Evolutionary conservation across 2,113 vertebrate genomes (phyloP).

Genomic region (Syrmaticus mikado): DNA sequence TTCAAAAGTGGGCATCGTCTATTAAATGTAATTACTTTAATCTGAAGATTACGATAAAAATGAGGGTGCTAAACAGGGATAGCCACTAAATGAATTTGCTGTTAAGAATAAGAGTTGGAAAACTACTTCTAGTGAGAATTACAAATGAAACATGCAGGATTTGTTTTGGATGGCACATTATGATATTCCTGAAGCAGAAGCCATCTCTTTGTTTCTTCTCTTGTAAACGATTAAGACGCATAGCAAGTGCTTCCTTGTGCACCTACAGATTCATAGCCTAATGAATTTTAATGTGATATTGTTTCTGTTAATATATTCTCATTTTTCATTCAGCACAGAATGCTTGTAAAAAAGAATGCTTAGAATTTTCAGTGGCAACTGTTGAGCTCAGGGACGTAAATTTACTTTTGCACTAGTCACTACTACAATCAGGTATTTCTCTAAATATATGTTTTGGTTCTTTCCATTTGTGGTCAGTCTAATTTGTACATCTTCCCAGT

Average conservation of each 20-base stretch:
- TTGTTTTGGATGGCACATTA: neutral
- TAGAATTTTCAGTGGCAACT: neutral
- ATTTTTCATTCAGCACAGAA: neutral
- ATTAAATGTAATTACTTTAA: constrained; percentile 64
- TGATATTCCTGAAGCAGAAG: neutral
- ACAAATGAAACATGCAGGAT: neutral
- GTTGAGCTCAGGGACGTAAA: neutral
- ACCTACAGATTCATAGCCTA: neutral
- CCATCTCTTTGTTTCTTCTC: neutral
- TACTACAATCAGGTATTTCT: neutral
- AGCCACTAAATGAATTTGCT: constrained; percentile 31
- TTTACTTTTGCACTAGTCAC: neutral
- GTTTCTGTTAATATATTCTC: neutral
- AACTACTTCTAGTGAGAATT: neutral
- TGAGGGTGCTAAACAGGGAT: constrained; percentile 49
- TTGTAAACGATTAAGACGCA: neutral
- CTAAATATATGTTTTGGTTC: neutral
- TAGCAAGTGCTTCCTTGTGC: neutral
- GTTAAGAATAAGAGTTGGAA: neutral
- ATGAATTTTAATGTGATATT: neutral
- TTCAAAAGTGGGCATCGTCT: constrained; percentile 22
- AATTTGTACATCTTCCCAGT: neutral
- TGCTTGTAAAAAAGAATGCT: neutral
- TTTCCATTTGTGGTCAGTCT: neutral
- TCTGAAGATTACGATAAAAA: constrained; percentile 28